phyloP scores from a whole-genome alignment of 2,888 invertebrate species.

The Drosophila prolongata region DNA sequence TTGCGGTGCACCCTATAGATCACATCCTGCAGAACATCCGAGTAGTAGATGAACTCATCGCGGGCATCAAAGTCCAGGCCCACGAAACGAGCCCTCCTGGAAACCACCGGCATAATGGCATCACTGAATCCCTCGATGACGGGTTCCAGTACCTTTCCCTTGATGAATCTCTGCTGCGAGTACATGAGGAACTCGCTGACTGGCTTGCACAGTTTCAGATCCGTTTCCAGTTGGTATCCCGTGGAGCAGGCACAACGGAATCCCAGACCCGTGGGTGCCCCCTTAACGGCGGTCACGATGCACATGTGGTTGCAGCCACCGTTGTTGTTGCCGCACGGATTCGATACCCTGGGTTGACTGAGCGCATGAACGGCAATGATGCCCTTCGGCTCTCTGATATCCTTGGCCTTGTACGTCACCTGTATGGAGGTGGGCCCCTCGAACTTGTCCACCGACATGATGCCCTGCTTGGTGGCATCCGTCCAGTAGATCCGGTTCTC shows the following conservation, averaged over 20 bases:
- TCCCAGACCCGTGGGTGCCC: slow-evolving; percentile 88
- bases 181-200: slow-evolving; percentile 97
- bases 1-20: slow-evolving; percentile 93
- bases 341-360: slow-evolving; percentile 90
- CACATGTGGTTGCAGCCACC: slow-evolving; percentile 97
- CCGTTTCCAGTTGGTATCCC: slow-evolving; percentile 91
- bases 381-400: slow-evolving; percentile 92
- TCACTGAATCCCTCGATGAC: slow-evolving; percentile 96
- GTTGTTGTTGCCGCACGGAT: slow-evolving; percentile 94
- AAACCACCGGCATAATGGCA: slow-evolving; percentile 97
- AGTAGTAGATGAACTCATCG: slow-evolving; percentile 97
- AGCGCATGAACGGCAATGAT: slow-evolving; percentile 92
- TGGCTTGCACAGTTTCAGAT: slow-evolving; percentile 91
- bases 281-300: slow-evolving; percentile 92
- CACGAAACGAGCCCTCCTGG: slow-evolving; percentile 95
- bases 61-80: slow-evolving; percentile 97
- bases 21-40: slow-evolving; percentile 97
- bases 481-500: slow-evolving; percentile 96
- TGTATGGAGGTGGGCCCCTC: slow-evolving; percentile 92
- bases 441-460: slow-evolving; percentile 94
- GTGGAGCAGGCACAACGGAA: slow-evolving; percentile 96
- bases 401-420: slow-evolving; percentile 91
- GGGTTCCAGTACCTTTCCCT: slow-evolving; percentile 95
- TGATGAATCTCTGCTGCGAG: slow-evolving; percentile 97
- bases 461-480: slow-evolving; percentile 94